A percentile compares a stretch with the other conserved stretches of the same genome.
phyloP scores from a whole-genome alignment of 1,140 invertebrate species.

The Drosophila burlai region DNA sequence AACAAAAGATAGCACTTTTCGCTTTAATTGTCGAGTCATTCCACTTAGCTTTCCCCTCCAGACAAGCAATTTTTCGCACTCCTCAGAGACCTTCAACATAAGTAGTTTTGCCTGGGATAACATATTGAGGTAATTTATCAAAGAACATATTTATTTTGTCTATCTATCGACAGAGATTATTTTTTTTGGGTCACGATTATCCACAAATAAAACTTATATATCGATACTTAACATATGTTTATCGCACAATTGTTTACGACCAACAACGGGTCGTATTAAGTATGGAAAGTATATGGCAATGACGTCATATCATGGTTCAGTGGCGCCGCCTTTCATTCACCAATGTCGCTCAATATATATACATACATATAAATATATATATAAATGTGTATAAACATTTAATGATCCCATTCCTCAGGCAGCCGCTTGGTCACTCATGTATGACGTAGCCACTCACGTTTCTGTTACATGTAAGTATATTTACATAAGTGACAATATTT shows the following conservation, averaged over 20 bases:
- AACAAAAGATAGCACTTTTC: slow-evolving; percentile 7
- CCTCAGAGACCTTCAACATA: neutral
- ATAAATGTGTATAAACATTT: slow-evolving; percentile 1
- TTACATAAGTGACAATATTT: slow-evolving; percentile 76
- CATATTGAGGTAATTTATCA: slow-evolving; percentile 20
- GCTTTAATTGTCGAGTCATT: slow-evolving; percentile 7
- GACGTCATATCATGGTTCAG: slow-evolving; percentile 67
- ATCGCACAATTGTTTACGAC: slow-evolving; percentile 31
- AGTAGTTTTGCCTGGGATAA: slow-evolving; percentile 2
- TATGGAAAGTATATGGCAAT: slow-evolving; percentile 21
- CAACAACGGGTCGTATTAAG: slow-evolving; percentile 9
- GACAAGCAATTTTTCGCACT: slow-evolving; percentile 12
- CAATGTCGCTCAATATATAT: slow-evolving; percentile 13
- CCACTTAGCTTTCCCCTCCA: neutral
- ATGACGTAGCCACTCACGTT: slow-evolving; percentile 45
- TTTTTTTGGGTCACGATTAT: slow-evolving; percentile 9
- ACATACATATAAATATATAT: slow-evolving; percentile 1
- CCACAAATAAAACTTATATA: slow-evolving; percentile 16
- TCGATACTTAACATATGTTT: slow-evolving; percentile 49
- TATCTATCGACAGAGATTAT: slow-evolving; percentile 1
- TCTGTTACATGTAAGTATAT: slow-evolving; percentile 51
- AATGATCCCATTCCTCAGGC: slow-evolving; percentile 14
- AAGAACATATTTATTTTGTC: slow-evolving; percentile 3
- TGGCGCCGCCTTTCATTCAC: slow-evolving; percentile 39
- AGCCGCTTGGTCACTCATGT: slow-evolving; percentile 13